phyloP scores from a whole-genome alignment of 2,888 invertebrate species.

The Steinernema hermaphroditum region DNA sequence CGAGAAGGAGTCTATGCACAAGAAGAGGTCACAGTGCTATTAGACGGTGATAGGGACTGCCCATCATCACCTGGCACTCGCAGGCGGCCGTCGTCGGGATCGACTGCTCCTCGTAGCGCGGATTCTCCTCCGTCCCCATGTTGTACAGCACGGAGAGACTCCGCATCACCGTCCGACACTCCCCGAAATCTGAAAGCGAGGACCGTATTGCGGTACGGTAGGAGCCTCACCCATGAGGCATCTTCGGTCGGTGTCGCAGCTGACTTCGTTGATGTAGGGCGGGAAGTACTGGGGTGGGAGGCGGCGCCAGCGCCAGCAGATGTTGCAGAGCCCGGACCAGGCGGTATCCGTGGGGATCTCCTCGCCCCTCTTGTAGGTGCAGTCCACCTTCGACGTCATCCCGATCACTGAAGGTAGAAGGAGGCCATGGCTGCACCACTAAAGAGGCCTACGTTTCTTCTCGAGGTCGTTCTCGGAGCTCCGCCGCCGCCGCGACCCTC shows the following conservation, averaged over 20 bases:
- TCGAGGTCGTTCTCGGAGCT: background rate
- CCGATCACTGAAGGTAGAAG: conserved; percentile 40
- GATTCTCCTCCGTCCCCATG: conserved; percentile 33
- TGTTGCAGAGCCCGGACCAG: conserved; percentile 46
- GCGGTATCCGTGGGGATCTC: conserved; percentile 37
- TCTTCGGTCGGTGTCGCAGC: conserved; percentile 46
- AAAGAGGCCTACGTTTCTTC: background rate
- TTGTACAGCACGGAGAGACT: conserved; percentile 44
- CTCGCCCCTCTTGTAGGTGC: conserved; percentile 46
- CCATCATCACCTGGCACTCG: conserved; percentile 51
- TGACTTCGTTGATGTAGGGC: conserved; percentile 51
- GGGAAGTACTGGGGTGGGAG: conserved; percentile 49
- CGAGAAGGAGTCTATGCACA: background rate
- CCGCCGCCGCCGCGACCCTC: background rate
- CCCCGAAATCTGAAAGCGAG: conserved; percentile 44
- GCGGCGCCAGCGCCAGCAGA: conserved; percentile 52
- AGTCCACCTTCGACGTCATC: conserved; percentile 45
- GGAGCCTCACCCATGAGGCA: conserved; percentile 45
- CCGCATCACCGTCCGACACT: conserved; percentile 45
- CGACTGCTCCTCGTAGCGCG: conserved; percentile 43
- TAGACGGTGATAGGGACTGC: conserved; percentile 42
- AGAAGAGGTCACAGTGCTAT: conserved; percentile 38
- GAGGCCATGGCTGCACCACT: too few species aligned
- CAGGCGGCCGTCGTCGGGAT: conserved; percentile 45
- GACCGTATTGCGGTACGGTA: background rate